These are phyloP conservation scores for Trichonephila inaurata DNA, from an alignment of 1,140 invertebrate genomes.

Conservation along the genomic window DNA sequence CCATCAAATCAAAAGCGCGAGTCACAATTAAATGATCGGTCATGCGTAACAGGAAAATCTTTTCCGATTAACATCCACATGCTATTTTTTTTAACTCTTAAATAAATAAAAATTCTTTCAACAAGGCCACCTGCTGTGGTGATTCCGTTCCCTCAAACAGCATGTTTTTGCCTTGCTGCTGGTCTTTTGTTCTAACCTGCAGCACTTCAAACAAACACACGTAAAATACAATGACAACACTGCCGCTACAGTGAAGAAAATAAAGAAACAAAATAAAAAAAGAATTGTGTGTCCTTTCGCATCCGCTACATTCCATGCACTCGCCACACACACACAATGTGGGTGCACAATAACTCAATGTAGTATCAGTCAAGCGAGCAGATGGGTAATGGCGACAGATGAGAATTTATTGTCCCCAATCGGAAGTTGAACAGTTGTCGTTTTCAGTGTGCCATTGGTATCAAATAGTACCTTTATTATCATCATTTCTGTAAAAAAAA, in stretches of 20 bases:
- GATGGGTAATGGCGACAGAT: neutral
- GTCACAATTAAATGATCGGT: neutral
- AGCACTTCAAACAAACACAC: slow-evolving; percentile 35
- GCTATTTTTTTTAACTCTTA: too few relatives aligned
- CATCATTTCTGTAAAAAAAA: neutral
- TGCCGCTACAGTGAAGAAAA: neutral
- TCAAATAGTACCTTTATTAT: neutral
- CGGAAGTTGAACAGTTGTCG: neutral
- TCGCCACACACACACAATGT: slow-evolving; percentile 7
- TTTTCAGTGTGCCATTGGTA: neutral
- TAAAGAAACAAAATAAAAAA: slow-evolving; percentile 2
- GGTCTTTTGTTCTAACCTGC: neutral
- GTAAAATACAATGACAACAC: slow-evolving; percentile 6
- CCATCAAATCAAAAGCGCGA: slow-evolving; percentile 9
- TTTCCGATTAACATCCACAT: slow-evolving; percentile 13
- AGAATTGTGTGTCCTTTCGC: neutral
- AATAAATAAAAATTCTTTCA: neutral
- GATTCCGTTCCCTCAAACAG: neutral
- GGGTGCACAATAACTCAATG: slow-evolving; percentile 16
- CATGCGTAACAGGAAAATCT: neutral
- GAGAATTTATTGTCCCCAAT: slow-evolving; percentile 4
- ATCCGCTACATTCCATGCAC: slow-evolving; percentile 24
- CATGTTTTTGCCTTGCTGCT: slow-evolving; percentile 8
- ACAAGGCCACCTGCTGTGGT: slow-evolving; percentile 1
- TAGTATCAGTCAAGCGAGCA: neutral